Evolutionary conservation across 1,140 invertebrate species (phyloP).

Genomic region (Drosophila rufa): DNA sequence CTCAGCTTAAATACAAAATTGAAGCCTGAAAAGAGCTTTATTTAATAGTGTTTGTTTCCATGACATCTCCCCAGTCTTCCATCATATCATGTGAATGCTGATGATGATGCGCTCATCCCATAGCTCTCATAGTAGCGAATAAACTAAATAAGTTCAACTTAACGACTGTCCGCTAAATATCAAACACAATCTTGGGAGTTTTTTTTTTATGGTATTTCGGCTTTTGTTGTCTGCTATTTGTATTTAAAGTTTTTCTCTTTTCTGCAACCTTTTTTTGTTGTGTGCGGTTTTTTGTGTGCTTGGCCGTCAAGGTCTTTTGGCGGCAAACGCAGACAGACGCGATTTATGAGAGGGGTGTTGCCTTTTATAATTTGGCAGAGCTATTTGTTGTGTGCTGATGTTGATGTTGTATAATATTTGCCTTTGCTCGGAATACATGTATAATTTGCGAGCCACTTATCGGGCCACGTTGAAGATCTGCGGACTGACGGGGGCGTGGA

Average conservation of each 20-base stretch:
- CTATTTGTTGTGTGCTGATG: conserved; percentile 23
- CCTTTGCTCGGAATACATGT: conserved; percentile 36
- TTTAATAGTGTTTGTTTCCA: neutral
- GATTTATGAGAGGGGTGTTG: conserved; percentile 57
- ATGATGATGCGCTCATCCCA: conserved; percentile 19
- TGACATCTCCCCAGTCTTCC: conserved; percentile 15
- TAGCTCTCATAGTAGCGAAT: conserved; percentile 5
- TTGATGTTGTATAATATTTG: conserved; percentile 55
- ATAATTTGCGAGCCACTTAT: conserved; percentile 50
- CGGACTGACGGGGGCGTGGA: conserved; percentile 51
- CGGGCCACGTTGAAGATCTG: conserved; percentile 30
- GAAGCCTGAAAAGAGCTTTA: neutral
- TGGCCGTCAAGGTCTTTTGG: conserved; percentile 50
- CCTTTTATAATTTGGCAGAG: conserved; percentile 57
- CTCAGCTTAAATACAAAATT: no score
- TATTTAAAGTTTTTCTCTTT: conserved; percentile 26
- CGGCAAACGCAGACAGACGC: conserved; percentile 43
- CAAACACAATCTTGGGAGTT: conserved; percentile 50
- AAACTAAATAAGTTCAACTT: conserved; percentile 33
- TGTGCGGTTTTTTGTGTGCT: conserved; percentile 17
- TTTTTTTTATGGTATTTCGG: conserved; percentile 16
- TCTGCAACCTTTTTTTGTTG: conserved; percentile 5
- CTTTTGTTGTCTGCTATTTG: conserved; percentile 37
- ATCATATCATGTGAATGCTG: conserved; percentile 17
- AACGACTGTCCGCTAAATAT: conserved; percentile 46